Percentiles rank a stretch among this genome's conserved stretches.
Evolutionary conservation across 2,888 invertebrate species (phyloP).

Genomic region (Ceramica pisi): DNA sequence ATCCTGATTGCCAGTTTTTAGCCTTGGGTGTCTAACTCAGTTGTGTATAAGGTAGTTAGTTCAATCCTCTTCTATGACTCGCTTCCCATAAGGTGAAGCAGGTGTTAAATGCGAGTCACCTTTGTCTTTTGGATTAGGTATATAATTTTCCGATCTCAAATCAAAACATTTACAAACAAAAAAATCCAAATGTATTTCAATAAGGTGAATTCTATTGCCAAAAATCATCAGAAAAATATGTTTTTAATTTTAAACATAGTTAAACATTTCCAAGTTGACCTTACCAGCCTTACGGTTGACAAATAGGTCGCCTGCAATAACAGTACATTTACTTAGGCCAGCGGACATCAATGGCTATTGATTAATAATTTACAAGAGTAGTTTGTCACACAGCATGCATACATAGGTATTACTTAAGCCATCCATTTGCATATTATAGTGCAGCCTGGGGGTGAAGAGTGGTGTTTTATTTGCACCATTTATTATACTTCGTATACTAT

Average conservation of each 20-base stretch:
- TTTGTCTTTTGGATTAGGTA: too few species aligned
- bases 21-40: too few species aligned
- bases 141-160: too few species aligned
- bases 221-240: neutral
- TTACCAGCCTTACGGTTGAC: neutral
- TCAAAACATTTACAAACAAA: too few species aligned
- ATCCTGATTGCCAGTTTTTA: too few species aligned
- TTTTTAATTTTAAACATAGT: neutral
- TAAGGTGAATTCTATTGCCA: neutral
- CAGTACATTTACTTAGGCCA: conserved; percentile 29
- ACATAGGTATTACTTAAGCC: neutral
- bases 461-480: neutral
- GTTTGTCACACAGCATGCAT: conserved; percentile 9
- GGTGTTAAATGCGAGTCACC: too few species aligned
- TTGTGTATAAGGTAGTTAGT: too few species aligned
- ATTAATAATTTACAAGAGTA: conserved; percentile 40
- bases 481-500: neutral
- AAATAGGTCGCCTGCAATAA: conserved; percentile 14
- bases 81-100: too few species aligned
- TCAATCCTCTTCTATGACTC: too few species aligned
- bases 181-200: too few species aligned
- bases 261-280: neutral
- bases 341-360: conserved; percentile 23
- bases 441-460: neutral
- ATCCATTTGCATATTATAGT: conserved; percentile 29